These are phyloP conservation scores for Meda fulgida DNA, from an alignment of 2,797 vertebrate genomes.

Conservation along the genomic window DNA sequence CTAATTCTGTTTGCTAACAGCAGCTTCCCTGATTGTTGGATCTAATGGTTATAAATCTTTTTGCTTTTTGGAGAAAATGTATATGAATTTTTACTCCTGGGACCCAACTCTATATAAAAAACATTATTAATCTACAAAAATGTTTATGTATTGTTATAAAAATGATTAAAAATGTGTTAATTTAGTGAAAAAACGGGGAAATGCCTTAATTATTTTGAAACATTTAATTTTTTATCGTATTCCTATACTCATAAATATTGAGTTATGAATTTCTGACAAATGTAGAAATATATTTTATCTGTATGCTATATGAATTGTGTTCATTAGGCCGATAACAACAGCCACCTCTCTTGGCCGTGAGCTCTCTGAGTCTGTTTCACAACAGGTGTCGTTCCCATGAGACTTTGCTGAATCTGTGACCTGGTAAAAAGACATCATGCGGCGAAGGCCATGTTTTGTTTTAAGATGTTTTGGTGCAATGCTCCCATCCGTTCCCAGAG, in stretches of 20 bases:
- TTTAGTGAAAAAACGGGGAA: not conserved
- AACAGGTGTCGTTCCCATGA: slow-evolving; percentile 36
- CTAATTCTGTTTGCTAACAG: too few relatives aligned
- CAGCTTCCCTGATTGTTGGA: too few relatives aligned
- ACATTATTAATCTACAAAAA: too few relatives aligned
- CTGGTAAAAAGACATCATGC: slow-evolving; percentile 11
- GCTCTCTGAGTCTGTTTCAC: slow-evolving; percentile 3
- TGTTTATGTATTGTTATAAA: not conserved
- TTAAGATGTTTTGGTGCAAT: slow-evolving; percentile 31
- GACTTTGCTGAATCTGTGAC: slow-evolving; percentile 36
- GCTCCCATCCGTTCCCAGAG: slow-evolving; percentile 26
- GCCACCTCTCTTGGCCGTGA: not conserved
- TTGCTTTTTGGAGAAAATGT: not conserved
- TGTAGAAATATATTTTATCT: not conserved
- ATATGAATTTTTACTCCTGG: not conserved
- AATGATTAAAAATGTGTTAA: not conserved
- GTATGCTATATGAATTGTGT: not conserved
- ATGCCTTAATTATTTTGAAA: not conserved
- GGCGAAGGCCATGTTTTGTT: slow-evolving; percentile 25
- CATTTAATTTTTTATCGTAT: not conserved
- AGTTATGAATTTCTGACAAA: not conserved
- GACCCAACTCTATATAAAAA: too few relatives aligned
- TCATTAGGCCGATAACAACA: not conserved
- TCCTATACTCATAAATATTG: not conserved
- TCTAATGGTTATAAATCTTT: too few relatives aligned